These are phyloP conservation scores for Dasyornis broadbenti DNA, from an alignment of 2,113 vertebrate genomes.

Conservation along the genomic window DNA sequence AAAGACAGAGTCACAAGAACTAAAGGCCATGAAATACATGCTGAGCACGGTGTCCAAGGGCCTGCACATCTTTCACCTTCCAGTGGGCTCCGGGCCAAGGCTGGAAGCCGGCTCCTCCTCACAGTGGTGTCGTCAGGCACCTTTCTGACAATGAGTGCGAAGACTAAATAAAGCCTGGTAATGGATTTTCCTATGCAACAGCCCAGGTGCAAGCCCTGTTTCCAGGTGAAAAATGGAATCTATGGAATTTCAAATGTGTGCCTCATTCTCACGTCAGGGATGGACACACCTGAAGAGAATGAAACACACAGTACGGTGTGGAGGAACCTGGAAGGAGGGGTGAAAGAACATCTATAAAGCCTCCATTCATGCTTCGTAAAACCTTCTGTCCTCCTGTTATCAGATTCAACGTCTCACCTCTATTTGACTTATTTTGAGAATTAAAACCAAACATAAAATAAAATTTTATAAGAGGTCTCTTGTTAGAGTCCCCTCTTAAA, in stretches of 20 bases:
- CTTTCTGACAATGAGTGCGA: neutral
- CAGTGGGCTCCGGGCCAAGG: neutral
- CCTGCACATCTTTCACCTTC: neutral
- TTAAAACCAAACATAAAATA: conserved; percentile 5
- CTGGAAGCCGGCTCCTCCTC: neutral
- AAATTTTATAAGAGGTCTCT: neutral
- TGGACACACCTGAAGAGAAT: neutral
- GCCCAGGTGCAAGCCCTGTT: neutral
- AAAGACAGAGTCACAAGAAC: neutral
- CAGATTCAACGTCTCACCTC: neutral
- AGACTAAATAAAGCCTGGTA: neutral
- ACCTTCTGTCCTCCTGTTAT: neutral
- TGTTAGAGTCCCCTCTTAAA: neutral
- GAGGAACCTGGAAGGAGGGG: neutral
- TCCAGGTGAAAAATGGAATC: neutral
- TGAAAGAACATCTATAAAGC: neutral
- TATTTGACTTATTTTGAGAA: neutral
- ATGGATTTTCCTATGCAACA: neutral
- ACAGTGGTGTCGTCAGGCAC: neutral
- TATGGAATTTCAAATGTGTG: neutral
- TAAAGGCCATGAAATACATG: neutral
- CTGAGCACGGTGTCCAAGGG: neutral
- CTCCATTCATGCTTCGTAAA: neutral
- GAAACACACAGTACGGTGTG: neutral
- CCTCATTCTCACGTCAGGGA: neutral